Conservation (phyloP, 1,140 invertebrate species). For the Drosophila sp. region DNA sequence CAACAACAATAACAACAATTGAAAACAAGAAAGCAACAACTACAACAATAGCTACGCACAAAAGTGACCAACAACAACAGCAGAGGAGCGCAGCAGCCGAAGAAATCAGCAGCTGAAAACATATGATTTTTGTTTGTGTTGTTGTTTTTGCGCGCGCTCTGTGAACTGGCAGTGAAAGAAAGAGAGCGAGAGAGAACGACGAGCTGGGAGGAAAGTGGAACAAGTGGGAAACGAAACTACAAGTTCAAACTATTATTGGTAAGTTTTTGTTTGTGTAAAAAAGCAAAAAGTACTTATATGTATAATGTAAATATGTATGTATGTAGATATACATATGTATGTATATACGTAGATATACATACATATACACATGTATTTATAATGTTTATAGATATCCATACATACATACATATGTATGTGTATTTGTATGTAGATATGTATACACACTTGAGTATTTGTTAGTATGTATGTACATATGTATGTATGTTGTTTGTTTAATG, state of each 20-base stretch:
- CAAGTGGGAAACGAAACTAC: constrained; percentile 22
- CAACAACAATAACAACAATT: constrained; percentile 47
- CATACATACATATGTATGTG: no score
- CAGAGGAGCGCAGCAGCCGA: constrained; percentile 16
- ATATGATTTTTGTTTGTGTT: constrained; percentile 82
- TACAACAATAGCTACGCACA: constrained; percentile 30
- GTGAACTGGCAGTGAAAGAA: not conserved
- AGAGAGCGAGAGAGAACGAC: not conserved
- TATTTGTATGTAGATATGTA: no score
- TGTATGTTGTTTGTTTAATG: constrained; percentile 38
- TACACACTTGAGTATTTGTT: not conserved
- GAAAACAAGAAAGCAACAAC: constrained; percentile 49
- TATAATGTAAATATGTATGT: not conserved
- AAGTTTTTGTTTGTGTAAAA: constrained; percentile 19
- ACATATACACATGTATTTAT: not conserved
- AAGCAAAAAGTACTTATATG: not conserved
- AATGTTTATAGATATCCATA: not conserved
- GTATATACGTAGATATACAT: no score
- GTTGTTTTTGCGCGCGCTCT: constrained; percentile 62
- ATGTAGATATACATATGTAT: no score
- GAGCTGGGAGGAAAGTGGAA: constrained; percentile 11
- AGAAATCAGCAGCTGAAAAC: constrained; percentile 71
- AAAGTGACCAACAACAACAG: constrained; percentile 39
- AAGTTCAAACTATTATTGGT: constrained; percentile 29
- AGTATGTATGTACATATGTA: constrained; percentile 1